Evolutionary conservation across 2,888 invertebrate species (phyloP), one percentile per base, ranked within the genome.

Genomic region (Vesta saturnalis): DNA sequence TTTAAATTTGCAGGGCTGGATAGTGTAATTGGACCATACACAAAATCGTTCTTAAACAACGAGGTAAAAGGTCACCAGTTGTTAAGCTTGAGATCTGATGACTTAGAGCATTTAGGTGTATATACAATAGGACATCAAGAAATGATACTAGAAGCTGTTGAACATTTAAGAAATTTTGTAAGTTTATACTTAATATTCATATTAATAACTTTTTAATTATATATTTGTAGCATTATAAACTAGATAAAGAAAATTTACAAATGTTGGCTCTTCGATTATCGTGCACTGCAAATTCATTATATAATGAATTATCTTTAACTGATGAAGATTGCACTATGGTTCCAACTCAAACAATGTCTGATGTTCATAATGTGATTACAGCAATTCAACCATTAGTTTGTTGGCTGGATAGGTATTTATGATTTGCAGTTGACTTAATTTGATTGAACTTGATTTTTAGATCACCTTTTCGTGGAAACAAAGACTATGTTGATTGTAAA

Each of bases 61-160:
- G 90, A 91, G 70, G 90, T 97, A 47, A 91, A 91, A 80, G 98
- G 96, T 5, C 87, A 91, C 76, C 91, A 92, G 78, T 87, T 98
- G 80, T 86, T 97, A 74, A 92, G 92, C 81, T 88, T 97, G 78
- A 90, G 95, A 67, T 92, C 95, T 58, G 94, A 95, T 81, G 96
- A 96, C 85, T 88, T 98, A 72, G 93, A 95, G 80, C 91, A 93
- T 81, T 87, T 97, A 62, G 94, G 95, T 18, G 91, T 98, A 79
- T 86, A 87, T 70, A 91, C 93, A 81, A 90, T 98, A 71, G 97
- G 97, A 8, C 97, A 97, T 82, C 96, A 97, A 83, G 97, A 97
- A 83, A 89, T 96, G 61, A 90, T 98, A 72, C 87, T 98, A 54
- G 96, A 97, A 83, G 96, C 96, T 58, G 94, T 97, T 12, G 95